Evolutionary conservation across 2,113 vertebrate genomes (phyloP).

Genomic region (Melanotaenia duboulayi): DNA sequence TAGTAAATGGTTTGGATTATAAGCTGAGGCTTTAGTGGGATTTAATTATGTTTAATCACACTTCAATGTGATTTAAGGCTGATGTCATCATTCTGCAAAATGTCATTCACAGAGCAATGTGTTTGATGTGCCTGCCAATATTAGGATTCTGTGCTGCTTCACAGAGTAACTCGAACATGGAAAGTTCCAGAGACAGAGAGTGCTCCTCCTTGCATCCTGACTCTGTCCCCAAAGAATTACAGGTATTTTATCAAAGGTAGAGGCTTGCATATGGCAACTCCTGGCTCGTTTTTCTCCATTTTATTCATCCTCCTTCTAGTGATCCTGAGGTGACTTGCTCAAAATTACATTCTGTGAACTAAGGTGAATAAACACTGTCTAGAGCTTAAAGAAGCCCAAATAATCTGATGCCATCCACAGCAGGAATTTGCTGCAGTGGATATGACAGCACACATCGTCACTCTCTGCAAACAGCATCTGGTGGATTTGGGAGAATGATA

Average conservation of each 20-base stretch:
- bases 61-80: conserved; percentile 58
- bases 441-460: conserved; percentile 59
- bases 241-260: conserved; percentile 42
- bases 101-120: conserved; percentile 35
- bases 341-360: conserved; percentile 64
- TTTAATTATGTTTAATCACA: conserved; percentile 69
- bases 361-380: conserved; percentile 57
- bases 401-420: conserved; percentile 71
- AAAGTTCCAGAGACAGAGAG: conserved; percentile 1
- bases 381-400: conserved; percentile 51
- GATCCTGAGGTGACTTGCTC: conserved; percentile 55
- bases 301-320: conserved; percentile 9
- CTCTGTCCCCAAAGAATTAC: conserved; percentile 29
- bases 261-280: conserved; percentile 33
- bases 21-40: conserved; percentile 47
- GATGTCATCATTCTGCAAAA: conserved; percentile 62
- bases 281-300: conserved; percentile 47
- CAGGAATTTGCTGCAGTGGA: conserved; percentile 52
- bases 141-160: conserved; percentile 11
- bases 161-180: conserved; percentile 13
- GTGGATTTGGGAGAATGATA: conserved; percentile 80
- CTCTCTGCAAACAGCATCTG: conserved; percentile 69
- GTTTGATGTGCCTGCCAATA: conserved; percentile 44
- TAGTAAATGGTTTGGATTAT: conserved; percentile 56
- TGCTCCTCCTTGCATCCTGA: conserved; percentile 34